phyloP scores from a whole-genome alignment of 1,140 invertebrate species.

The Brachionus paranguensis region DNA sequence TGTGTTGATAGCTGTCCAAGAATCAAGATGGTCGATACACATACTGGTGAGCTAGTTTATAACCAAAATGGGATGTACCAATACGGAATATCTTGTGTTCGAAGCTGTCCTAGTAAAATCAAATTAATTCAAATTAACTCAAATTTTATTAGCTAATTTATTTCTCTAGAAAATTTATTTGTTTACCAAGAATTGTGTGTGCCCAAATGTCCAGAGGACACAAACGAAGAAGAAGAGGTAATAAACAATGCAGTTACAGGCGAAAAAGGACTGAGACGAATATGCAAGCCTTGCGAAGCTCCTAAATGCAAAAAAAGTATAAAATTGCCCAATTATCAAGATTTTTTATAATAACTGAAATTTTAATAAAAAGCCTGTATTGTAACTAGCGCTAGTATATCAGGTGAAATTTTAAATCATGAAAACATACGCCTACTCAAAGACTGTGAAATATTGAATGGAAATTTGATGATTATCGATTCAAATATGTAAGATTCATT shows the following conservation, averaged over 20 bases:
- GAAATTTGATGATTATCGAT: not conserved
- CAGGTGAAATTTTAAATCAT: not conserved
- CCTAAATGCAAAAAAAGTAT: slow-evolving; percentile 3
- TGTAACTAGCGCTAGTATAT: not conserved
- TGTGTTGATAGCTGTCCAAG: slow-evolving; percentile 35
- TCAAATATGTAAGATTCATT: not conserved
- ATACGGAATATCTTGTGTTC: slow-evolving; percentile 24
- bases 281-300: not conserved
- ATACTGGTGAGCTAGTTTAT: not conserved
- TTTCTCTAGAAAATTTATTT: not conserved
- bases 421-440: not conserved
- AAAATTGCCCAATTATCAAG: not conserved
- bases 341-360: not conserved
- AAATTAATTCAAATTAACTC: not conserved
- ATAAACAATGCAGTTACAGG: slow-evolving; percentile 3
- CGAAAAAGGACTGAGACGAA: not conserved
- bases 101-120: not conserved
- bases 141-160: not conserved
- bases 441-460: slow-evolving; percentile 30
- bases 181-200: slow-evolving; percentile 27
- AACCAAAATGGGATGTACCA: slow-evolving; percentile 30
- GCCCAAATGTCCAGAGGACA: slow-evolving; percentile 1
- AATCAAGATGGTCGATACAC: not conserved
- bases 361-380: not conserved
- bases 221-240: slow-evolving; percentile 16